These are phyloP conservation scores for Brenthis hecate DNA, from an alignment of 2,888 invertebrate genomes.

Conservation along the genomic window DNA sequence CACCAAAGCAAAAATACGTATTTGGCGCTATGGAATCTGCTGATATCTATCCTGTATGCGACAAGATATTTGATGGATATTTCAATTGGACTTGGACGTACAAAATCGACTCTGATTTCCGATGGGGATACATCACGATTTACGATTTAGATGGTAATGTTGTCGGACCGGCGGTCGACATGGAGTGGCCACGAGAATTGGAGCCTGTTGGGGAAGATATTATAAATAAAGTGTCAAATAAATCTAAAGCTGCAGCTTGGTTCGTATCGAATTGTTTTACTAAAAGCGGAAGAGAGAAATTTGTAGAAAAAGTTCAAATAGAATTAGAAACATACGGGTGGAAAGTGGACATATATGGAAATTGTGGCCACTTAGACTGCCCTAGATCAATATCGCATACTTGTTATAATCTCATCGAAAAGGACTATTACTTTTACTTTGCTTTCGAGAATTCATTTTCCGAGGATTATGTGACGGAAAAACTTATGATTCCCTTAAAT, in stretches of 20 bases:
- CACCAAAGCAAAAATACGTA: constrained; percentile 57
- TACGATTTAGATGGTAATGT: constrained; percentile 40
- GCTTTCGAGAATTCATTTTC: constrained; percentile 50
- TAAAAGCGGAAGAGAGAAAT: constrained; percentile 40
- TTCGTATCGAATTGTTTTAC: constrained; percentile 49
- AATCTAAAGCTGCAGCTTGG: constrained; percentile 50
- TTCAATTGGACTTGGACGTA: constrained; percentile 54
- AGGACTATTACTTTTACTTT: constrained; percentile 60
- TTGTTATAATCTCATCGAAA: constrained; percentile 47
- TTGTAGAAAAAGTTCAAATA: constrained; percentile 34
- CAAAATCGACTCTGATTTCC: constrained; percentile 44
- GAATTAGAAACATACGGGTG: constrained; percentile 40
- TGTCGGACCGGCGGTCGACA: constrained; percentile 43
- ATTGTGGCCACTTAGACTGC: constrained; percentile 45
- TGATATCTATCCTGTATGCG: constrained; percentile 52
- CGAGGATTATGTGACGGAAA: constrained; percentile 59
- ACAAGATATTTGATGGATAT: constrained; percentile 46
- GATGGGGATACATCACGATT: constrained; percentile 45
- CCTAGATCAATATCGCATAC: constrained; percentile 30
- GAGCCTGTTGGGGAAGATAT: constrained; percentile 39
- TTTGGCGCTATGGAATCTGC: constrained; percentile 59
- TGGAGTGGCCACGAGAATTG: constrained; percentile 43
- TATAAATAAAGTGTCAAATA: constrained; percentile 42
- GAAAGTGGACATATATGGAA: constrained; percentile 46
- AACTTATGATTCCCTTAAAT: constrained; percentile 61